phyloP scores from a whole-genome alignment of 2,797 vertebrate species.

The Nasua narica region DNA sequence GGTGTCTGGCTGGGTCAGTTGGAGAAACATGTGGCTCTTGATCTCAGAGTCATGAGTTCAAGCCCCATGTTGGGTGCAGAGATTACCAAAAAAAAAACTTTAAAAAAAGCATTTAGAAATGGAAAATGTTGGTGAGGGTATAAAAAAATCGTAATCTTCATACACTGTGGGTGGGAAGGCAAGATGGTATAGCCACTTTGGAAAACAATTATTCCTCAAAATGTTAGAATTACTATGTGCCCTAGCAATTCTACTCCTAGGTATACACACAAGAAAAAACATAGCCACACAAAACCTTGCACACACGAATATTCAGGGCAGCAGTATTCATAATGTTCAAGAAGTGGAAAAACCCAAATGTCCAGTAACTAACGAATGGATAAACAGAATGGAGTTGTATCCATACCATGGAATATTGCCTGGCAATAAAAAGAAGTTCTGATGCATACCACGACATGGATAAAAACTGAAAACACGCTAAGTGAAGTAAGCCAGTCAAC shows the following conservation, averaged over 20 bases:
- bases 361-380: not conserved
- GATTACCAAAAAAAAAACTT: not conserved
- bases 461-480: not conserved
- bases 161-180: not conserved
- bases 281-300: not conserved
- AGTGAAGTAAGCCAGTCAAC: not conserved
- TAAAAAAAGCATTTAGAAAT: not conserved
- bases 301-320: not conserved
- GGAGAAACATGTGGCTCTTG: not conserved
- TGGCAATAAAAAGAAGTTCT: not conserved
- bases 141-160: not conserved
- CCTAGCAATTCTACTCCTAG: not conserved
- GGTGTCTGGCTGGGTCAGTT: not conserved
- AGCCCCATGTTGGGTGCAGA: not conserved
- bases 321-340: not conserved
- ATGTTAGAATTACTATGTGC: not conserved
- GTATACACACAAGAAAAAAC: not conserved
- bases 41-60: not conserved
- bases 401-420: not conserved
- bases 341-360: not conserved
- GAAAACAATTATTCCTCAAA: not conserved
- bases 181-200: not conserved
- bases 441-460: not conserved
- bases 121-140: not conserved
- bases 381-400: not conserved